Evolutionary conservation across 2,797 vertebrate species (phyloP), one percentile per base, ranked within the genome.

Genomic region (Parambassis ranga): DNA sequence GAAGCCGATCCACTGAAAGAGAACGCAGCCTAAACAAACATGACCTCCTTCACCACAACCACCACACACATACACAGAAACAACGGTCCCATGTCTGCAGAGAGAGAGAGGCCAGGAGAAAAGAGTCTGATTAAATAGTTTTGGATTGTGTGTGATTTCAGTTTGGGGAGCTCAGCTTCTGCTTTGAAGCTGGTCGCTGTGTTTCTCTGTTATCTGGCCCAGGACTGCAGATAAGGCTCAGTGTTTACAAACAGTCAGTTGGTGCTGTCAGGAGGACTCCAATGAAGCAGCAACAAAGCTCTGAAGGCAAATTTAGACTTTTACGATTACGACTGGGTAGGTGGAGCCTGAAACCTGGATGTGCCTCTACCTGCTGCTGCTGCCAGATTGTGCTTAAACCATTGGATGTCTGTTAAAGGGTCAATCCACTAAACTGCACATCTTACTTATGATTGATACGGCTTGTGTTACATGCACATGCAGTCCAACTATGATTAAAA

Each of bases 71-170:
- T 62, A 55, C 65, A 59, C 64, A 65, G 71, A 52, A 39, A 55
- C 42, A 52, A 61, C 33, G 66, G 39, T 67, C 69, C 27, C 63
- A 77, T 47, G 79, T 81, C 55, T 70, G 64, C 53, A 59, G 67
- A 47, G 24, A 51, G n/a, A n/a, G n/a, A n/a, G n/a, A 51, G 50
- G 60, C 66, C 38, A 35, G 33, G 23, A 72, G 71, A 83, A 89
- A 84, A 75, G 74, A 75, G 83, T 75, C 77, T 77, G 86, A 90
- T 90, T 74, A 87, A 90, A 91, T 82, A 87, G 82, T 87, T 90
- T 82, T 27, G 75, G 71, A 56, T 66, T 65, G 69, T 75, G 66
- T 59, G 55, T 57, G 2, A 33, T 75, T 63, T 65, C 28, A 63
- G 77, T 68, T 46, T 47, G 35, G 58, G 53, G 71, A 66, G 63